Base-by-base conservation (phyloP, 1,140 invertebrate species). In the Pseudachorutes palmiensis region DNA sequence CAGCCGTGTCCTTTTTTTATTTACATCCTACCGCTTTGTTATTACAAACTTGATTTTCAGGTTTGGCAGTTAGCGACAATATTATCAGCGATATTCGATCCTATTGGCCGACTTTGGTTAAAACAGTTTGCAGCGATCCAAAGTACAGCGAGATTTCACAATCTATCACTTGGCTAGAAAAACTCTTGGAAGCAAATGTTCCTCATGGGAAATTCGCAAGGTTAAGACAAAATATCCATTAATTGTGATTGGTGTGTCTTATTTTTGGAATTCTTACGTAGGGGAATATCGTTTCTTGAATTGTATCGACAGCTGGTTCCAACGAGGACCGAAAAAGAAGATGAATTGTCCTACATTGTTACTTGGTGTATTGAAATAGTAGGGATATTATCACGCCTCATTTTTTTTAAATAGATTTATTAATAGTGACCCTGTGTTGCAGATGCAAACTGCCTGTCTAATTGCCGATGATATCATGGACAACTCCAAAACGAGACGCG, bases 401-500 rank as follows among this genome's bases (percentile, higher is more conserved):
- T 58, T 9, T 22, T 33, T 22, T 61, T 29, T 61, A 22, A 14
- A 28, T 61, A 24, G n/a, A n/a, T n/a, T n/a, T n/a, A n/a, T n/a
- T n/a, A n/a, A n/a, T n/a, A n/a, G n/a, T n/a, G n/a, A n/a, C n/a
- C n/a, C 12, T 61, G 14, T 26, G 19, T 9, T 22, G 55, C 59
- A 31, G 59, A 61, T 61, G 59, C 59, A 61, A 61, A 61, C 59
- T 9, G 59, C 59, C 9, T 30, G 16, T 19, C 30, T 61, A 29
- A 80, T 98, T 0, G 76, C 85, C 9, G 93, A 97, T 79, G 96
- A 98, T 78, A 86, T 98, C 14, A 93, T 97, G 86, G 94, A 98
- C 78, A 78, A 83, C 24, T 88, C 90, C 19, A 79, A 84, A 66
- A 88, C 85, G 33, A 81, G 96, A 22, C 83, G 94, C 66, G 92